Base-by-base conservation (phyloP, 2,797 vertebrate species). In the Pangasius sanitwongsei region DNA sequence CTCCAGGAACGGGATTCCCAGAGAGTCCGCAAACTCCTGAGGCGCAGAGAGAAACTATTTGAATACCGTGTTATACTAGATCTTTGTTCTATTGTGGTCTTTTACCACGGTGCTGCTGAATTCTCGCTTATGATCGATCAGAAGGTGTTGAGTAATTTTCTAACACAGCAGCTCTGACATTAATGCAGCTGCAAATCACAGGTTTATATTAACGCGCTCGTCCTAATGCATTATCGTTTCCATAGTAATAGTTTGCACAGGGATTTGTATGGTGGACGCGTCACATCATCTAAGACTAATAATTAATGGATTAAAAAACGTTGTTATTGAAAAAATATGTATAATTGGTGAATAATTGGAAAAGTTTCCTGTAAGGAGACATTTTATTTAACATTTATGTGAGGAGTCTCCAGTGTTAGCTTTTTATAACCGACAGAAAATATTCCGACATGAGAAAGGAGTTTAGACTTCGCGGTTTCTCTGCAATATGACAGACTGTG, bases 1-100 rank as follows among this genome's bases (percentile, higher is more conserved):
- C 97, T 99, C 98, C 96, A 99, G 95, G 96, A 99, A 99, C 0
- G 98, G 98, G 95, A 99, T 99, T 91, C 97, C 97, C 92, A 99
- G 94, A 93, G 97, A 98, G 95, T 99, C 98, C 4, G 98, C 97
- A 95, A 99, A 99, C 94, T 98, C 98, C 98, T 99, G 95, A 57
- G 57, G 93, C 0, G 28, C 20, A 28, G 16, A 50, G 0, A 37
- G 28, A 61, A 63, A 70, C 37, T 63, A 13, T 15, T 25, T 41
- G 2, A 41, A 25, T 25, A 41, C 0, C 4, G 12, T 0, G 57
- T 41, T 28, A 41, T 8, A 41, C 31, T 20, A 5, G 72, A 12
- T 75, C 8, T 28, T 1, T 1, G 65, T 13, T 16, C 65, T 34
- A 0, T 20, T 8, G 34, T 41, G 34, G 41, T 72, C 34, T 37